Percentiles rank a stretch among this genome's conserved stretches.
Evolutionary conservation across 2,888 invertebrate species (phyloP).

Genomic region (Eristalis pertinax): DNA sequence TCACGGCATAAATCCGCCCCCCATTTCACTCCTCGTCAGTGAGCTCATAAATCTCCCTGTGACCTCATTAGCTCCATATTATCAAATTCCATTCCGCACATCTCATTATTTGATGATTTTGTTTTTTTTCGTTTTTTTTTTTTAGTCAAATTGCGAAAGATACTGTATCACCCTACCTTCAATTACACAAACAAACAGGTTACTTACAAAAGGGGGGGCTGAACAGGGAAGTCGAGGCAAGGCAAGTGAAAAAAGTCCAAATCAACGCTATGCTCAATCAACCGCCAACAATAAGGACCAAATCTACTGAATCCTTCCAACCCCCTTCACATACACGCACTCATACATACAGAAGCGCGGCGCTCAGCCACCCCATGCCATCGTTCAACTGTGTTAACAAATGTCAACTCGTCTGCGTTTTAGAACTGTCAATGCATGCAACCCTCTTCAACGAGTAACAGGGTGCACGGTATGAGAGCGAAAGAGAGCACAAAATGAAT

Average conservation of each 20-base stretch:
- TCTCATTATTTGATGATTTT: background rate
- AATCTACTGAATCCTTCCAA: conserved; percentile 17
- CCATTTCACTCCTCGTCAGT: background rate
- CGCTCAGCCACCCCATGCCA: background rate
- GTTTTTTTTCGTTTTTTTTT: background rate
- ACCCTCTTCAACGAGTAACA: conserved; percentile 27
- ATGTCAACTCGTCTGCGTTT: conserved; percentile 39
- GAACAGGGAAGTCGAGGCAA: background rate
- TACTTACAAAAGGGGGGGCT: background rate
- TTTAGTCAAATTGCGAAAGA: background rate
- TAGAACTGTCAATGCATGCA: conserved; percentile 43
- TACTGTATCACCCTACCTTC: background rate
- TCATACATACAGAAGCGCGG: background rate
- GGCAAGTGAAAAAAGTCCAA: background rate
- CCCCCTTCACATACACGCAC: background rate
- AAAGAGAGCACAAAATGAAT: conserved; percentile 5
- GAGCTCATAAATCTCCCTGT: conserved; percentile 13
- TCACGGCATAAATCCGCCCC: background rate
- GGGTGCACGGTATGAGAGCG: conserved; percentile 19
- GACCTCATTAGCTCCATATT: conserved; percentile 33
- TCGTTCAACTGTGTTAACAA: conserved; percentile 28
- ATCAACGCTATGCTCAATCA: conserved; percentile 42
- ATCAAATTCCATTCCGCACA: conserved; percentile 23
- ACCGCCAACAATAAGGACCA: conserved; percentile 24
- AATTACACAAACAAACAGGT: conserved; percentile 16